Base-by-base conservation (phyloP, 2,797 vertebrate genomes). In the Centropyge bicolor region DNA sequence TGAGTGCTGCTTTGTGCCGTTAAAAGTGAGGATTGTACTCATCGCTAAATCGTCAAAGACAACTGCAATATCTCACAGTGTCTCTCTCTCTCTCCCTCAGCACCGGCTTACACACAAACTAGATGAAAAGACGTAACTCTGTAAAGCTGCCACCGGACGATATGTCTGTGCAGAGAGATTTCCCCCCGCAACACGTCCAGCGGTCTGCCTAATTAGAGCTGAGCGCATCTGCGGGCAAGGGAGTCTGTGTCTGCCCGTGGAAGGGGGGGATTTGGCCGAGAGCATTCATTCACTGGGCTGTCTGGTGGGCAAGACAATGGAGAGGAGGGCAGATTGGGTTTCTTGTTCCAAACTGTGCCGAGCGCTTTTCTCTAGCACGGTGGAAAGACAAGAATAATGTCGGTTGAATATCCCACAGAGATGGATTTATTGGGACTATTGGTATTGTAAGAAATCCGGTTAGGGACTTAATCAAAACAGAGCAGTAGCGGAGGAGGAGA, bases 231-330 rank as follows among this genome's bases (percentile, higher is more conserved):
- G 89, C 84, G 88, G 81, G 81, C 76, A 78, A 63, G 48, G 65
- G 82, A 76, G 82, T 83, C 82, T 83, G 82, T 45, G 72, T 77
- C 82, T 88, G 86, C 80, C 67, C 82, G 81, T 77, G 70, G 84
- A 89, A 56, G 80, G 51, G 71, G 71, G 78, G 90, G 89, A 91
- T 92, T 92, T 92, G 87, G 82, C 87, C 8, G 4, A 65, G 74
- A 88, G 78, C 78, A 62, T 84, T 89, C 81, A 86, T 88, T 86
- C 88, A 78, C 71, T 70, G 45, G 45, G 64, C 70, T 62, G 87
- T 87, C 86, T 92, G 89, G 64, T 81, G 76, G 68, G 56, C 75
- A 82, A 86, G 87, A 93, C 91, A 93, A 93, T 91, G 76, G 87
- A 82, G 80, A 89, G 81, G 74, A 91, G 83, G 64, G 77, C 83